Base-by-base conservation (phyloP, 1,140 invertebrate species). In the Bombus vancouverensis region DNA sequence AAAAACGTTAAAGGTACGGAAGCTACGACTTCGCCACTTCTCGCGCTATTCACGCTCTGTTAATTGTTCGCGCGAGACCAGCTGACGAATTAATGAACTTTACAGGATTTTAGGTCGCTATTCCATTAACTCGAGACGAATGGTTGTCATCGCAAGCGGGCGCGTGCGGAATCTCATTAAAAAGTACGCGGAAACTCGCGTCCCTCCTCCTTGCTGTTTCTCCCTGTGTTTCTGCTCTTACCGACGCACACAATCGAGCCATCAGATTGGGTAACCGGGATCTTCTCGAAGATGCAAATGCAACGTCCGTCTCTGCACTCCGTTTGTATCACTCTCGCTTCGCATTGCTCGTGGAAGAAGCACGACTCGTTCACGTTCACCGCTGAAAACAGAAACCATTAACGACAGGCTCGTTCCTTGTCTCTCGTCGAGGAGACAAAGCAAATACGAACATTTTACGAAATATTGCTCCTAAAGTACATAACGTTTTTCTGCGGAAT, bases 301-400 rank as follows among this genome's bases (percentile, higher is more conserved):
- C 98, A 98, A 9, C 96, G 94, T 22, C 96, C 96, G 91, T 98
- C 97, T 34, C 97, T 95, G 94, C 98, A 98, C 93, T 97, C 97
- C 13, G 97, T 98, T 94, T 97, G 96, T 73, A 95, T 95, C 70
- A 96, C 96, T 81, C 94, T 94, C 65, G 95, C 95, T 91, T 98
- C 97, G 94, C 98, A 98, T 95, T 98, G 97, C 91, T 97, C 97
- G 94, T 96, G 97, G 95, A 98, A 98, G 91, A 96, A 96, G 91
- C 98, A 98, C 47, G 96, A 96, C 90, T 98, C 97, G 95, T 98
- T 98, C 88, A 98, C 96, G 82, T 96, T 96, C 66, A 96, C 97
- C 92, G 96, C 97, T 98, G 96, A 65, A 88, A 90, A 85, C 44
- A 81, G 34, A 75, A 81, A 75, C 62, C 59, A 57, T 85, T 57